phyloP scores from a whole-genome alignment of 2,888 invertebrate species.

The Steinernema carpocapsae region DNA sequence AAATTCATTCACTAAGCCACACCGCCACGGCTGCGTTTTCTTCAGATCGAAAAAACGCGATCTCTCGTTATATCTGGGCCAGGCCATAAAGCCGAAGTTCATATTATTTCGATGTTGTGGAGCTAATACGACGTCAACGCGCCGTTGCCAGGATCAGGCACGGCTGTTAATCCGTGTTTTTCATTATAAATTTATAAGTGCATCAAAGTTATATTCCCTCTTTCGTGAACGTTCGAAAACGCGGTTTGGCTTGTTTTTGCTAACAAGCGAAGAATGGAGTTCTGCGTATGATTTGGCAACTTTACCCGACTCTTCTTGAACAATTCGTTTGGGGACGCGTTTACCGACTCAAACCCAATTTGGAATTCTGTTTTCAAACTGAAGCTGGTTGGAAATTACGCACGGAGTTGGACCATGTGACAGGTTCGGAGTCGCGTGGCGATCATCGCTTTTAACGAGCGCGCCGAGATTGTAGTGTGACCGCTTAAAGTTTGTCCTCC shows the following conservation, averaged over 20 bases:
- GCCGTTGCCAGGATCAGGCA: slow-evolving; percentile 19
- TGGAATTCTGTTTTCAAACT: neutral
- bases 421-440: neutral
- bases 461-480: neutral
- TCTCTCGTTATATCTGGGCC: neutral
- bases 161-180: neutral
- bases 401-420: slow-evolving; percentile 21
- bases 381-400: neutral
- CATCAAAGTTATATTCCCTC: slow-evolving; percentile 13
- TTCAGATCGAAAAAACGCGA: neutral
- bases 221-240: neutral
- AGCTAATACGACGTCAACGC: too few species aligned
- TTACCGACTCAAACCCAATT: slow-evolving; percentile 12
- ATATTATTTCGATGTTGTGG: too few species aligned
- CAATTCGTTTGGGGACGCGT: neutral
- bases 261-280: too few species aligned
- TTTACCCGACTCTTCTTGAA: too few species aligned
- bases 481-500: neutral
- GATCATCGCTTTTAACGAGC: slow-evolving; percentile 29
- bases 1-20: neutral
- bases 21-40: neutral
- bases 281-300: too few species aligned
- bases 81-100: too few species aligned
- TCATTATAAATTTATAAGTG: slow-evolving; percentile 28
- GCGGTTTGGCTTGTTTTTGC: too few species aligned